Base-by-base conservation (phyloP, 53 echinoderm and acorn worm species). In the Apostichopus leukothele region DNA sequence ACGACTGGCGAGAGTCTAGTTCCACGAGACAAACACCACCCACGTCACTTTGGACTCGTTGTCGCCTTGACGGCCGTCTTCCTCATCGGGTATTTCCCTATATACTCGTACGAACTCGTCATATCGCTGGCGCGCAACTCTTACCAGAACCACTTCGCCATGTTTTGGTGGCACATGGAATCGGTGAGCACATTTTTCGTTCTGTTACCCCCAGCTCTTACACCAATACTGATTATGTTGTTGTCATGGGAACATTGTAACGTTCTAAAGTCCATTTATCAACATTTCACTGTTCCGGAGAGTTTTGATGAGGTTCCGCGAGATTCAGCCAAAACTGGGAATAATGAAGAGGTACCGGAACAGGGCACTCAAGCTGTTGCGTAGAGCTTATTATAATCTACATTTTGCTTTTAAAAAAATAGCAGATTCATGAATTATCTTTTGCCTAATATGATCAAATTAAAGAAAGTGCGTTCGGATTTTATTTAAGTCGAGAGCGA, bases 1-100 rank as follows among this genome's bases (percentile, higher is more conserved):
- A 85, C 85, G 67, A 25, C 85, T 12, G 85, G 85, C 27, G 67
- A 14, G 7, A 85, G 85, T 85, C 85, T 85, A 85, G 85, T 85
- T 39, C 85, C 66, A 67, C 85, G 85, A 67, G 85, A 85, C 67
- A 10, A 39, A 6, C 1, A 23, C 25, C 67, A 85, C 18, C 85
- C 85, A 60, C 61, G 66, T 14, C 67, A 85, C 66, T 85, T 67
- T 39, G 12, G 5, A 3, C 67, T 85, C 7, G 68, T 85, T 11
- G 51, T 66, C 10, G 50, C 85, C 12, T 14, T 85, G 16, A 63
- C 85, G 10, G 27, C 66, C 10, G 50, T 67, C 0, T 85, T 60
- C 27, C 5, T 85, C 23, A 39, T 85, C 6, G 85, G 85, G 10
- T 85, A 85, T 21, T 85, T 85, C 7, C 85, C 85, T 6, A 23